Evolutionary conservation across 2,113 vertebrate species (phyloP).

Genomic region (Lanius ludovicianus): DNA sequence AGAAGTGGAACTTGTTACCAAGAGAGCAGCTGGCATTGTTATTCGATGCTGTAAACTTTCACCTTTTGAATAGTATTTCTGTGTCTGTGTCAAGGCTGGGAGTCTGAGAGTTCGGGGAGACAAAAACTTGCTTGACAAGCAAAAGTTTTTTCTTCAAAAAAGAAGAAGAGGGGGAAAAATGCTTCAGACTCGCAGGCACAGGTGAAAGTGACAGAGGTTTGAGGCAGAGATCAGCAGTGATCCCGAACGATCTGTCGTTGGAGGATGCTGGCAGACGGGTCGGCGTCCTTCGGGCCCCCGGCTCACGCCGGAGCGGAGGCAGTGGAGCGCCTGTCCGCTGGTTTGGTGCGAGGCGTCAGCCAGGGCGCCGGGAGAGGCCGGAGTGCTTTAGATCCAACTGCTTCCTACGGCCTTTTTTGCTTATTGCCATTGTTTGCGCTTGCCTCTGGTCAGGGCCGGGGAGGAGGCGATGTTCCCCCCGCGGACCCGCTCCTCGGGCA

Average conservation of each 20-base stretch:
- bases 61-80: background rate
- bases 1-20: background rate
- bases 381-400: background rate
- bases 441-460: background rate
- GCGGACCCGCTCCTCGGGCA: background rate
- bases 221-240: constrained; percentile 1
- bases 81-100: background rate
- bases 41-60: background rate
- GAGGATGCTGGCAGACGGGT: background rate
- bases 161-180: background rate
- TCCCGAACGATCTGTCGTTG: fast-evolving
- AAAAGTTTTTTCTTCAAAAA: background rate
- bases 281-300: background rate
- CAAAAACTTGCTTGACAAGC: background rate
- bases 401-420: background rate
- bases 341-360: background rate
- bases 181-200: background rate
- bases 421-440: background rate
- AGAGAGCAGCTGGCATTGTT: background rate
- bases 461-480: background rate
- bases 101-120: background rate
- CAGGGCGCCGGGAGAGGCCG: background rate
- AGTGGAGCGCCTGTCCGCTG: background rate
- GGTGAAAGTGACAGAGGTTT: background rate
- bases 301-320: background rate